Evolutionary conservation across 2,888 invertebrate genomes (phyloP).

Genomic region (Xestia ashworthii): DNA sequence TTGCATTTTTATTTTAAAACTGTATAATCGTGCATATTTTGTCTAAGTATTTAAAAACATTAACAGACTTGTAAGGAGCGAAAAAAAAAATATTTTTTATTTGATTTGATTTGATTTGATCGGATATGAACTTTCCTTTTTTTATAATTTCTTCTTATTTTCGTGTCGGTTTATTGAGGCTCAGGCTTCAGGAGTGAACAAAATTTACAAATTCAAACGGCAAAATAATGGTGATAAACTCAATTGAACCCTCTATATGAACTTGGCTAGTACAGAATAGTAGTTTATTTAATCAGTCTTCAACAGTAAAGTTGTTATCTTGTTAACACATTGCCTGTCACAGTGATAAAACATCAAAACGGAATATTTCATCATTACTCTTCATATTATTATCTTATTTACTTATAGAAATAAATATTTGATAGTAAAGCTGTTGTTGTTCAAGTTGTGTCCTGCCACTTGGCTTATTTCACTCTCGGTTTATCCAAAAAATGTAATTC

Average conservation of each 20-base stretch:
- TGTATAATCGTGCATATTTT: background rate
- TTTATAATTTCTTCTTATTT: conserved; percentile 21
- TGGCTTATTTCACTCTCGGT: background rate
- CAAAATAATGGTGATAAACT: conserved; percentile 11
- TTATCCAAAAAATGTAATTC: background rate
- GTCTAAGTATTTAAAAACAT: background rate
- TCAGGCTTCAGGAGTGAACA: conserved; percentile 19
- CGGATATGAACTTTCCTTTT: conserved; percentile 6
- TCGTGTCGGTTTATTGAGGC: conserved; percentile 4
- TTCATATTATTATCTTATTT: conserved; percentile 5
- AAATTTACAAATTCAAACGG: conserved; percentile 13
- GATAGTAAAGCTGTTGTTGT: background rate
- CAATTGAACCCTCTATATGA: background rate
- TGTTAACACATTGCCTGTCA: background rate
- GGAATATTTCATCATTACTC: background rate
- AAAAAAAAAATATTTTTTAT: background rate
- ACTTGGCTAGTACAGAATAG: background rate
- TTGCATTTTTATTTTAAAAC: background rate
- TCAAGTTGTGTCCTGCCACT: background rate
- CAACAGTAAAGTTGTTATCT: conserved; percentile 6
- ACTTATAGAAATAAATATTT: background rate
- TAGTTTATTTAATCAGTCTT: background rate
- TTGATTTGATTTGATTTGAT: no score
- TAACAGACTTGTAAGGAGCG: background rate
- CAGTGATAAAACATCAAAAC: conserved; percentile 8